Evolutionary conservation across 2,797 vertebrate genomes (phyloP), one percentile per base, ranked within the genome.

Genomic region (Neosilurus hyrtlii): DNA sequence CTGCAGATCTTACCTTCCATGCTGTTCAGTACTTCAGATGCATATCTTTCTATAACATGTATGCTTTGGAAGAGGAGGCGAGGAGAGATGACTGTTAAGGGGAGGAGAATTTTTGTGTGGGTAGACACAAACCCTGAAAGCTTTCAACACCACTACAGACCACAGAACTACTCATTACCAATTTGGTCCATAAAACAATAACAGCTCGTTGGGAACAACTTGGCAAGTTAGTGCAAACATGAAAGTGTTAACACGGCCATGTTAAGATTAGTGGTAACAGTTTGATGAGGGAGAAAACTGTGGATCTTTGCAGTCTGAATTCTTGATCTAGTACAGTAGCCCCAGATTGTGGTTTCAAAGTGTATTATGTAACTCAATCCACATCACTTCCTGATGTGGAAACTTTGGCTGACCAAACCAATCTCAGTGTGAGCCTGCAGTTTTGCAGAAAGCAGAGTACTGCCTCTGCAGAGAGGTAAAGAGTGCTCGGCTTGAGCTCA

Each of bases 311-410:
- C 49, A 66, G 77, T 43, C 61, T 80, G 67, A 49, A 81, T 82
- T 87, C 63, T 68, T 86, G 51, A 70, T 88, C 68, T 35, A 83
- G 68, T 83, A 76, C 86, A 78, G 83, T 84, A 86, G 85, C 88
- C 71, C 81, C 81, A 82, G 59, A 73, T 66, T 89, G 80, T 82
- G 80, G 83, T 84, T 83, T 91, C 56, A 88, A 81, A 81, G 49
- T 24, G 54, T 82, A 86, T 91, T 91, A 91, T 90, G 89, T 87
- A 91, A 90, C 88, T 68, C 84, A 85, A 75, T 74, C 77, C 65
- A 85, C 88, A 88, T 89, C 89, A 91, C 84, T 91, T 89, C 89
- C 87, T 83, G 89, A 90, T 91, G 90, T 90, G 88, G 90, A 92
- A 92, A 91, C 86, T 88, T 92, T 84, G 84, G 83, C 89, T 79